A percentile compares a stretch with the other conserved stretches of the same genome.
phyloP scores from a whole-genome alignment of 2,888 invertebrate species.

The Cheilosia impressa region DNA sequence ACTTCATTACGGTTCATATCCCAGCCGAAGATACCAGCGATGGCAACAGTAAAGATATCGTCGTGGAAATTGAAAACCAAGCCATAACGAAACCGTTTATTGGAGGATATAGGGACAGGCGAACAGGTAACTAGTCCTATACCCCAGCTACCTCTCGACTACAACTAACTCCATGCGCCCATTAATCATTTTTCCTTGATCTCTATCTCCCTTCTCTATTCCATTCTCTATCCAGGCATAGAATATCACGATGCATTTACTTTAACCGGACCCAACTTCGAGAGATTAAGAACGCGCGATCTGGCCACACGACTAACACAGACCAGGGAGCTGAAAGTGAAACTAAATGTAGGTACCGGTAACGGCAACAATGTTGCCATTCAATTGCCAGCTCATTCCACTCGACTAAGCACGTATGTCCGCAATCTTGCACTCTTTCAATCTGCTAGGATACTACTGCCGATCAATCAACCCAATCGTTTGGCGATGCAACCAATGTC shows the following conservation, averaged over 20 bases:
- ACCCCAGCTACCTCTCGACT: neutral
- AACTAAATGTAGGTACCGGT: conserved; percentile 82
- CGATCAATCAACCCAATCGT: conserved; percentile 82
- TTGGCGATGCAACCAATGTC: conserved; percentile 81
- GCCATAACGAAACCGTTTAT: conserved; percentile 89
- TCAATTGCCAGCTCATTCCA: conserved; percentile 6
- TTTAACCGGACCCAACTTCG: conserved; percentile 87
- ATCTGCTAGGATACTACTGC: conserved; percentile 80
- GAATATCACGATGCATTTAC: conserved; percentile 92
- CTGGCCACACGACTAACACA: conserved; percentile 86
- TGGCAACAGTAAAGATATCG: conserved; percentile 83
- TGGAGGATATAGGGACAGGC: conserved; percentile 91
- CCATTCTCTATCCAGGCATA: conserved; percentile 81
- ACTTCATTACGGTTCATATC: conserved; percentile 85
- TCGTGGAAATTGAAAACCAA: conserved; percentile 86
- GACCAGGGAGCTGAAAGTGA: conserved; percentile 84
- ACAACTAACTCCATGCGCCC: neutral
- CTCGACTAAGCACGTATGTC: neutral
- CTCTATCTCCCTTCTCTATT: conserved; percentile 1
- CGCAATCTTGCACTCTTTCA: neutral
- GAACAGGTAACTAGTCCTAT: conserved; percentile 85
- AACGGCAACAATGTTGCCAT: neutral
- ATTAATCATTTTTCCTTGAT: conserved; percentile 24
- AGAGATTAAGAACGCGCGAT: conserved; percentile 79
- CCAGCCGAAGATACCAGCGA: conserved; percentile 83